phyloP scores from a whole-genome alignment of 2,113 vertebrate genomes.

The Cacatua alba region DNA sequence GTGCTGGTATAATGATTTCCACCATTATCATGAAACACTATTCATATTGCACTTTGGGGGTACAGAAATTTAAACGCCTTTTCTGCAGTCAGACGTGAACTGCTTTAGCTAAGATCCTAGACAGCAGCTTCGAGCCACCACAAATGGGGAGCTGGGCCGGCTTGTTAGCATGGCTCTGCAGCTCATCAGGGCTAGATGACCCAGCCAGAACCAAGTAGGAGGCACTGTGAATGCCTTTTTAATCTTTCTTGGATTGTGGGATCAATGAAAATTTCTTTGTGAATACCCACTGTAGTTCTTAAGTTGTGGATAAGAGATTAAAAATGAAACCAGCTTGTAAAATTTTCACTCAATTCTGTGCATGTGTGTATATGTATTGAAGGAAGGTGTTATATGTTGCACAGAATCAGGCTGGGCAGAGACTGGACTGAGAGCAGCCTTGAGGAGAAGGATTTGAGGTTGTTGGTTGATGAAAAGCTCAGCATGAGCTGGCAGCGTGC shows the following conservation, averaged over 20 bases:
- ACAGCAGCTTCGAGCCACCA: not conserved
- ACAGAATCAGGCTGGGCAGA: not conserved
- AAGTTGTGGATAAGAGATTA: not conserved
- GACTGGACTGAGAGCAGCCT: not conserved
- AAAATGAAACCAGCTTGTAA: not conserved
- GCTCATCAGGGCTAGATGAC: not conserved
- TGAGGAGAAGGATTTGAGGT: not conserved
- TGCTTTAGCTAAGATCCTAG: not conserved
- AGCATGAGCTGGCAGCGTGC: not conserved
- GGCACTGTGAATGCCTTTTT: not conserved
- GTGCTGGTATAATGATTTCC: not conserved
- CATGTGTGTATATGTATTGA: too few relatives aligned
- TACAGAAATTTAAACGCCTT: fast-evolving
- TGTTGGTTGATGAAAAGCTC: not conserved
- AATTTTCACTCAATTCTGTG: not conserved
- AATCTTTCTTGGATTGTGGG: not conserved
- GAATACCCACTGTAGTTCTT: not conserved
- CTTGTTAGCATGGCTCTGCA: not conserved
- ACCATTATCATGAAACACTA: fast-evolving
- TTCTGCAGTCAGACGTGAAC: not conserved
- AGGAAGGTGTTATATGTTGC: not conserved
- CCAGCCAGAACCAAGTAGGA: not conserved
- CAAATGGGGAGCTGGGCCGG: not conserved
- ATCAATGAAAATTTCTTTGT: not conserved
- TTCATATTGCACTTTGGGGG: fast-evolving